phyloP scores from a whole-genome alignment of 2,888 invertebrate species.

The Synanthedon myopaeformis region DNA sequence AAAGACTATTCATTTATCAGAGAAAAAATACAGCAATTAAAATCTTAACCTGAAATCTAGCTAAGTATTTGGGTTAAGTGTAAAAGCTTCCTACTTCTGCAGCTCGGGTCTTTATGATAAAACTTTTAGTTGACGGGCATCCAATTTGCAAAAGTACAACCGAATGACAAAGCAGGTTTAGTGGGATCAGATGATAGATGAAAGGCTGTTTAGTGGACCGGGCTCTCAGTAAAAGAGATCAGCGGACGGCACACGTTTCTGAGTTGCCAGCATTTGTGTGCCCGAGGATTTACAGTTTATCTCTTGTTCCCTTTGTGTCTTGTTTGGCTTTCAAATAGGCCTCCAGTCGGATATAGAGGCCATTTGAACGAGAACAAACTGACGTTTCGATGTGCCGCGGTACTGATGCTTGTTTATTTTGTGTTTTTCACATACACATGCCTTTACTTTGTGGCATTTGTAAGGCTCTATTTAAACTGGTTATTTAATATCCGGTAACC shows the following conservation, averaged over 20 bases:
- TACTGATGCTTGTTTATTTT: too few species aligned
- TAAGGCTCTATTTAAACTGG: too few species aligned
- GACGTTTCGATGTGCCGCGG: neutral
- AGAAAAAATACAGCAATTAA: too few species aligned
- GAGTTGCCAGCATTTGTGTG: slow-evolving; percentile 28
- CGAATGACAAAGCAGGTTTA: neutral
- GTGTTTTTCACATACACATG: too few species aligned
- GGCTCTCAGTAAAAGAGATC: neutral
- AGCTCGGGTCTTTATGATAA: too few species aligned
- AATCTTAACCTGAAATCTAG: too few species aligned
- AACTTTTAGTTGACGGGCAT: neutral
- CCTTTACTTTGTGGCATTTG: too few species aligned
- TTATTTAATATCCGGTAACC: too few species aligned
- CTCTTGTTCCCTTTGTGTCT: slow-evolving; percentile 30
- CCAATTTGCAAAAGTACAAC: neutral
- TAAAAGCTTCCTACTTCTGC: too few species aligned
- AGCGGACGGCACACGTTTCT: neutral
- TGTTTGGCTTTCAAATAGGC: slow-evolving; percentile 25
- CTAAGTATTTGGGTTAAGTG: too few species aligned
- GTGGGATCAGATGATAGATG: slow-evolving; percentile 6
- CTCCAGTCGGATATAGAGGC: slow-evolving; percentile 10
- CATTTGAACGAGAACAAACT: slow-evolving; percentile 15
- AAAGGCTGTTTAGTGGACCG: slow-evolving; percentile 2
- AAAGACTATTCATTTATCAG: too few species aligned
- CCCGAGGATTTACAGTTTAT: slow-evolving; percentile 39